Evolutionary conservation across 2,797 vertebrate species (phyloP).

Genomic region (Scolopax rusticola): DNA sequence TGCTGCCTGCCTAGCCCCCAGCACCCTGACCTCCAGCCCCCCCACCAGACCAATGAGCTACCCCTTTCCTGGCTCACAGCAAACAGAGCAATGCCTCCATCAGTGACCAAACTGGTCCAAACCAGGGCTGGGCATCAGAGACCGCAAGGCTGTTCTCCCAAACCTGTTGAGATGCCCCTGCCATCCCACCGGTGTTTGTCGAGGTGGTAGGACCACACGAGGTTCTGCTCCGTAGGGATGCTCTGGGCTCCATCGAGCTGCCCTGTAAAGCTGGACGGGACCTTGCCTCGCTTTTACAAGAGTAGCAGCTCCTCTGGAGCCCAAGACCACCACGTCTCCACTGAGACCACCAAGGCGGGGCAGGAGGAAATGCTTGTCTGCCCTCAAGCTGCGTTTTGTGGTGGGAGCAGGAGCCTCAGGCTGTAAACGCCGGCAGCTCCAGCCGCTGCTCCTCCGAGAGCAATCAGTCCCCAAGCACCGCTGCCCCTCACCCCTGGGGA

Average conservation of each 20-base stretch:
- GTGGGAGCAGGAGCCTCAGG: not conserved
- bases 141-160: not conserved
- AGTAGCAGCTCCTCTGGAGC: accelerated
- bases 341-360: not conserved
- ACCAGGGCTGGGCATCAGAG: not conserved
- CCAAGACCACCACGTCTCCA: not conserved
- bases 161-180: not conserved
- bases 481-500: not conserved
- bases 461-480: accelerated
- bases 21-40: not conserved
- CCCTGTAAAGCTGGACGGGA: not conserved
- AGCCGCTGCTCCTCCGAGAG: not conserved
- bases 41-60: no score
- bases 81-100: not conserved
- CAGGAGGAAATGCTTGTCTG: not conserved
- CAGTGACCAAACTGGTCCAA: not conserved
- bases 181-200: not conserved
- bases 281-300: not conserved
- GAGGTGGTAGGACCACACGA: accelerated
- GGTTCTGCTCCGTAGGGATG: not conserved
- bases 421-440: not conserved
- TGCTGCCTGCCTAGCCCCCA: not conserved
- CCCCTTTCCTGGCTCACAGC: not conserved
- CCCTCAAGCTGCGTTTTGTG: not conserved
- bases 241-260: not conserved